Base-by-base conservation (phyloP, 2,888 invertebrate species). In the Mythimna impura region DNA sequence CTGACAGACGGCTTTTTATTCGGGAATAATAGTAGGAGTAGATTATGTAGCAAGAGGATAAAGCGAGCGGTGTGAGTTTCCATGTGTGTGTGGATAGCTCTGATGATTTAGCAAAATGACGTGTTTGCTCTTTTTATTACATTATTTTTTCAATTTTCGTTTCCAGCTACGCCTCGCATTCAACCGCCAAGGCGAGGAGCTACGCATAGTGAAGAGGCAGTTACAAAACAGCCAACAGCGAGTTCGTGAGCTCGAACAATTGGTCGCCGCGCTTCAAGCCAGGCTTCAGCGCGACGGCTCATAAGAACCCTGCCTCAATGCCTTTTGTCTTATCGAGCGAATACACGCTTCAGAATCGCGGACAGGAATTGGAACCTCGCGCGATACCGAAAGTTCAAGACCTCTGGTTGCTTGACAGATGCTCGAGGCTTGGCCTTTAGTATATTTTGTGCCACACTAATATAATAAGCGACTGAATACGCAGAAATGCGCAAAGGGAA, bases 241-340 rank as follows among this genome's bases (percentile, higher is more conserved):
- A 63, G 98, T 99, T 30, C 97, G 97, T 71, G 98, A 98, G 89
- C 94, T 99, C 40, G 98, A 99, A 90, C 97, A 98, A 70, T 97
- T 98, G 88, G 93, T 98, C 14, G 97, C 97, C 55, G 97, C 97
- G 71, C 91, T 97, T 74, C 97, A 97, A 82, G 94, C 95, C 10
- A 84, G 89, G 12, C 79, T 92, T 57, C 92, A 91, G 66, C 88
- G 89, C n/a, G 91, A 92, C 58, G 81, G 76, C 68, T 89, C 90
- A 47, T 91, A 91, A 85, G 83, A 54, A 34, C 9, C 60, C n/a
- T 7, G 58, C 68, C 58, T 70, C 25, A 12, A 67, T 69, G 52
- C 65, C 50, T 52, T 55, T 65, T 70, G 67, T 71, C 69, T 76
- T 70, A 75, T 54, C 61, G 54, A 80, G 82, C 82, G 69, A 81